Evolutionary conservation across 2,113 vertebrate genomes (phyloP).

Genomic region (Onychostruthus taczanowskii): DNA sequence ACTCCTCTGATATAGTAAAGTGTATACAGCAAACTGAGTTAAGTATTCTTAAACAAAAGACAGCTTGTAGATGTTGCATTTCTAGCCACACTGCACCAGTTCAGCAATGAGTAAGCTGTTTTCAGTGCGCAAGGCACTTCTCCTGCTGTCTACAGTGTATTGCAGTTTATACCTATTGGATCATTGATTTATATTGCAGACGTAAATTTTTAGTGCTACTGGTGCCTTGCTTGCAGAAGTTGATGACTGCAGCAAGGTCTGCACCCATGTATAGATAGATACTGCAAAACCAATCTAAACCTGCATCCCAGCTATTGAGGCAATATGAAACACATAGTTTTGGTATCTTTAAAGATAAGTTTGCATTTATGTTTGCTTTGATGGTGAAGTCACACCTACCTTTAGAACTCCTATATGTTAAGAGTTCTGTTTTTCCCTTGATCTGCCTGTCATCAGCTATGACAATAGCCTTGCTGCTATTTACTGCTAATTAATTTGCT

Average conservation of each 20-base stretch:
- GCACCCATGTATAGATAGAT: accelerated
- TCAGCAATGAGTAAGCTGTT: background rate
- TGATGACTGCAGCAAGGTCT: background rate
- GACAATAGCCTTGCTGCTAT: background rate
- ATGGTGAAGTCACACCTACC: background rate
- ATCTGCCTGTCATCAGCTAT: background rate
- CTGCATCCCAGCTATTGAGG: accelerated
- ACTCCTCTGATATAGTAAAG: background rate
- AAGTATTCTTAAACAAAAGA: background rate
- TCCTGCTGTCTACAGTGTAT: background rate
- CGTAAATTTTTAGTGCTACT: background rate
- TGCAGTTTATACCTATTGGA: background rate
- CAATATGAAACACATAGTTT: background rate
- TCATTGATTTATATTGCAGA: background rate
- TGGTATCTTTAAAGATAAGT: background rate
- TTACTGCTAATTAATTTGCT: background rate
- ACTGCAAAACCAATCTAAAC: background rate
- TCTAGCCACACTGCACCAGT: background rate
- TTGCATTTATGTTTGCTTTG: background rate
- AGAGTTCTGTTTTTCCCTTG: background rate
- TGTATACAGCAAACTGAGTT: background rate
- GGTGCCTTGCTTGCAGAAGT: background rate
- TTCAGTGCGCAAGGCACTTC: background rate
- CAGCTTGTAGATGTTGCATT: background rate
- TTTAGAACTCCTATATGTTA: background rate